Evolutionary conservation across 1,140 invertebrate genomes (phyloP).

Genomic region (Dreissena polymorpha): DNA sequence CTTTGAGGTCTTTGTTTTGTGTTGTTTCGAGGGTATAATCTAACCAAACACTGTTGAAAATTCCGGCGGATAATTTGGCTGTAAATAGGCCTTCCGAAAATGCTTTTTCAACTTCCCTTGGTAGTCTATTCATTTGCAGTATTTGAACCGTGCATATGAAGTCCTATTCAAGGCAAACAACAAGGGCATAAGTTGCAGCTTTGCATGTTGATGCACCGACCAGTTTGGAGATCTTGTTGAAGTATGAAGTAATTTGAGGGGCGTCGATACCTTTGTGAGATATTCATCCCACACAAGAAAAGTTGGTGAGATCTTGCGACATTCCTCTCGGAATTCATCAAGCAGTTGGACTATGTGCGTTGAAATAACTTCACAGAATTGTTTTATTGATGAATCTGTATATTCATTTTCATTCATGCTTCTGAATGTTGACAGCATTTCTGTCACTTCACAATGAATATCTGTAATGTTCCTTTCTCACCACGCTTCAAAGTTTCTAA

Average conservation of each 20-base stretch:
- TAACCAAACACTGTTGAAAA: not conserved
- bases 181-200: conserved; percentile 6
- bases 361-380: not conserved
- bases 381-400: not conserved
- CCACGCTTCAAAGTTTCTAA: not conserved
- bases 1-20: not conserved
- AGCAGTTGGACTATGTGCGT: not conserved
- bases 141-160: not conserved
- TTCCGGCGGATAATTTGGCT: not conserved
- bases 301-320: not conserved
- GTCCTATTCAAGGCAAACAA: conserved; percentile 19
- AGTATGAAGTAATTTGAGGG: not conserved
- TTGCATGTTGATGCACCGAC: not conserved
- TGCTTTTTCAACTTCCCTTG: too few relatives aligned
- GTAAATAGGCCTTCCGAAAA: too few relatives aligned
- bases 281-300: conserved; percentile 19
- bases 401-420: not conserved
- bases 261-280: not conserved
- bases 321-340: not conserved
- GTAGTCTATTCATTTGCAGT: not conserved
- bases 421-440: not conserved
- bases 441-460: not conserved
- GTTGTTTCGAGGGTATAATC: not conserved
- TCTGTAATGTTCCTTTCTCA: not conserved
- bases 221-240: conserved; percentile 13